These are phyloP conservation scores for Alligator mississippiensis DNA, from an alignment of 2,113 vertebrate genomes.

Conservation along the genomic window DNA sequence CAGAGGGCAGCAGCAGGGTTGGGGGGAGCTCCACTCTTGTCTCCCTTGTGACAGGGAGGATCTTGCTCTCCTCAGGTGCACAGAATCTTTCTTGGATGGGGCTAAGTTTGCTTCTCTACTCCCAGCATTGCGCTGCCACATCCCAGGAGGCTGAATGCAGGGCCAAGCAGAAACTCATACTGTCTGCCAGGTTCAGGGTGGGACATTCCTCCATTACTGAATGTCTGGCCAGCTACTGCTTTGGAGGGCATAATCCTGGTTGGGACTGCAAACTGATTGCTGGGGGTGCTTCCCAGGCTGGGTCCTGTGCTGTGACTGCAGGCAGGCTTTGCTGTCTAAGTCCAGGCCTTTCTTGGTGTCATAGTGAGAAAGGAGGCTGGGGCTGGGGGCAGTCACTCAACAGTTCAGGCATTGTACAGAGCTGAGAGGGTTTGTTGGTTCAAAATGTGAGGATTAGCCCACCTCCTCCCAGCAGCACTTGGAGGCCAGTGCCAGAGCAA, in stretches of 20 bases:
- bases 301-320: background rate
- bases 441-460: background rate
- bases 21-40: background rate
- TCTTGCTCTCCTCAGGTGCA: background rate
- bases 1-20: background rate
- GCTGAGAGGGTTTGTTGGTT: background rate
- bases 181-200: background rate
- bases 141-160: background rate
- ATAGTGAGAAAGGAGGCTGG: background rate
- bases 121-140: background rate
- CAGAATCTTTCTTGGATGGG: background rate
- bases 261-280: background rate
- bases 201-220: background rate
- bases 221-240: background rate
- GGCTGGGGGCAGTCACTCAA: background rate
- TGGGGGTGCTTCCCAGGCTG: background rate
- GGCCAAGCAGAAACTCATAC: background rate
- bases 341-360: background rate
- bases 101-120: background rate
- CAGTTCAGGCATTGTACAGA: background rate
- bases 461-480: background rate
- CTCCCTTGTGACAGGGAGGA: background rate
- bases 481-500: background rate
- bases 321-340: background rate
- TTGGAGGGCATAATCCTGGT: background rate